A percentile compares a stretch with the other conserved stretches of the same genome.
These are phyloP conservation scores for Pomacea canaliculata DNA, from an alignment of 2,888 invertebrate species.

Conservation along the genomic window DNA sequence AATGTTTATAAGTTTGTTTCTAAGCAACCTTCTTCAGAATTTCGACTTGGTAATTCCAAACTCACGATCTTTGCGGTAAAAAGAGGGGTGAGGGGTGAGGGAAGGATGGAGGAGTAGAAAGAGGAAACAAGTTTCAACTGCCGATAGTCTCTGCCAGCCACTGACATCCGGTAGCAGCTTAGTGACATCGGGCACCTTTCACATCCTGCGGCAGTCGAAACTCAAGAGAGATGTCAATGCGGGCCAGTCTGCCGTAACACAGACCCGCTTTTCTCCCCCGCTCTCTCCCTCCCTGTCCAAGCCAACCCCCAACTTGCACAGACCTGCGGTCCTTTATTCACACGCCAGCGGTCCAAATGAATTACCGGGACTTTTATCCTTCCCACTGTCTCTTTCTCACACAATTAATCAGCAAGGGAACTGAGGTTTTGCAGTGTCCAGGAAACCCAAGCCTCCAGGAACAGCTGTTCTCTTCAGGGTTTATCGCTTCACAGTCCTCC, in stretches of 20 bases:
- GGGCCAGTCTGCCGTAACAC: neutral
- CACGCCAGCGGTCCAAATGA: conserved; percentile 10
- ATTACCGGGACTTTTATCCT: conserved; percentile 11
- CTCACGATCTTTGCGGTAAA: no score
- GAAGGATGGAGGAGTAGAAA: no score
- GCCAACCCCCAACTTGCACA: no score
- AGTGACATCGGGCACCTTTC: no score
- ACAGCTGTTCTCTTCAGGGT: conserved; percentile 15
- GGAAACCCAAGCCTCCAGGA: conserved; percentile 1
- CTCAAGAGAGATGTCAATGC: conserved; percentile 7
- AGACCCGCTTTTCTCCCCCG: conserved; percentile 2
- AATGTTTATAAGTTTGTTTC: no score
- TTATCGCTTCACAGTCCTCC: neutral
- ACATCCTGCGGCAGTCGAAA: neutral
- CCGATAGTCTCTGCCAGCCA: no score
- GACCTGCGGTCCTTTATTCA: conserved; percentile 1
- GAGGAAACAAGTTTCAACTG: no score
- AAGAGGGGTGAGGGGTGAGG: no score
- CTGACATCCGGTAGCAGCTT: no score
- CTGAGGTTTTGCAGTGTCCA: conserved; percentile 2
- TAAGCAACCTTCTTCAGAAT: no score
- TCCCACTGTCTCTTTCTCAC: conserved; percentile 19
- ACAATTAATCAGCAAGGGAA: conserved; percentile 10
- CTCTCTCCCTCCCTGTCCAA: no score
- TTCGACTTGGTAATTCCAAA: no score